Evolutionary conservation across 2,113 vertebrate species (phyloP).

Genomic region (Melanerpes formicivorus): DNA sequence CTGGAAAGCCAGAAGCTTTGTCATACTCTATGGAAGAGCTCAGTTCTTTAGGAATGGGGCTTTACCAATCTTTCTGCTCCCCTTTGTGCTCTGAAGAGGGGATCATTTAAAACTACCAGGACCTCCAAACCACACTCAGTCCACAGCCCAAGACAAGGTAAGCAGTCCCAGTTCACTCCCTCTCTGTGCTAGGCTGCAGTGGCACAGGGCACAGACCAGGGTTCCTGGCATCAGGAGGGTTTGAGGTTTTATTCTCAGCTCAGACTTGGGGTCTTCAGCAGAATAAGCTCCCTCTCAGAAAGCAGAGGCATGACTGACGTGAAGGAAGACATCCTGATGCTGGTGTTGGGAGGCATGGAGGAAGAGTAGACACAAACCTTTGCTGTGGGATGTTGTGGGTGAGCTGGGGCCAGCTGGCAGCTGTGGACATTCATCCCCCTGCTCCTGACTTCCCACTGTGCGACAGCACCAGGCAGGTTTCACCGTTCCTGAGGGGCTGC

Average conservation of each 20-base stretch:
- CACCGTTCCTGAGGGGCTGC: background rate
- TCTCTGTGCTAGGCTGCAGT: background rate
- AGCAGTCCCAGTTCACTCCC: too few relatives aligned
- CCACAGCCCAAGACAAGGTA: background rate
- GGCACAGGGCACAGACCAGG: background rate
- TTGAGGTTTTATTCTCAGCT: background rate
- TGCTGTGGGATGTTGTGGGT: rapidly evolving
- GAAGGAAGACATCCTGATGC: rapidly evolving
- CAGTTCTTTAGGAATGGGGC: background rate
- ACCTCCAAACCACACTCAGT: background rate
- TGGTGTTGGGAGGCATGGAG: background rate
- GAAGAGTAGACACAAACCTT: background rate
- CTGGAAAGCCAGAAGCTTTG: slow-evolving; percentile 41
- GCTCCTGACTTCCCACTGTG: rapidly evolving
- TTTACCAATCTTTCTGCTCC: background rate
- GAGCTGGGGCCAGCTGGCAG: background rate
- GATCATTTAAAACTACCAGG: background rate
- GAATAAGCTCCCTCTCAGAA: background rate
- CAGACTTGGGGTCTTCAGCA: background rate
- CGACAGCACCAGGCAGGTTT: rapidly evolving
- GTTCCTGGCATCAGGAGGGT: background rate
- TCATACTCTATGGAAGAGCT: slow-evolving; percentile 12
- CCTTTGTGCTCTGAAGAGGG: background rate
- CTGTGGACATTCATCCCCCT: background rate
- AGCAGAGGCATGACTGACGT: rapidly evolving